Evolutionary conservation across 1,140 invertebrate genomes (phyloP), one percentile per base, ranked within the genome.

Genomic region (Brachionus manjavacas): DNA sequence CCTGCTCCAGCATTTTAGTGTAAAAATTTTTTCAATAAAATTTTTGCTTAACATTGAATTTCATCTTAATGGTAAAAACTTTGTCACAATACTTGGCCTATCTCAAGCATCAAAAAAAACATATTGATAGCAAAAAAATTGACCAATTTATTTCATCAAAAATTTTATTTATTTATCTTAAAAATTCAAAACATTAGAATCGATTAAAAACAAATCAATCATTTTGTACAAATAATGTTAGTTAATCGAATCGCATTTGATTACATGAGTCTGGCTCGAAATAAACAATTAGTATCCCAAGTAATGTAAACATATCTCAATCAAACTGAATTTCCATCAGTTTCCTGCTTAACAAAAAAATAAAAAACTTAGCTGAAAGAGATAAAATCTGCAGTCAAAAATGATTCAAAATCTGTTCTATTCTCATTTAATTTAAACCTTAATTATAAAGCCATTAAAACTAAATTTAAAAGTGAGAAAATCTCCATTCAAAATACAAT

Each of bases 181-280:
- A 70, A 70, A 70, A 31, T 4, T 28, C 3, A 31, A 68, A 68
- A 74, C 14, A 74, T 41, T 74, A n/a, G 39, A 43, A 74, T 74
- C 43, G 43, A 76, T 76, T 76, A 76, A 49, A 76, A 76, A 76
- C 52, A 76, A 76, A 76, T 76, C 72, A 76, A 76, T 76, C 72
- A 76, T 76, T 49, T 49, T 70, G n/a, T 74, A 74, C 31, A 23
- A 70, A 14, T 70, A 35, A 31, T 35, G 66, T 70, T 70, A 70
- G 35, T 35, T 70, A 70, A 70, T 70, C 52, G 52, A 60, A 60
- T 60, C 9, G 7, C 52, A 60, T 60, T 20, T 60, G n/a, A 60
- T 60, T 60, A 60, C n/a, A 60, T 60, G 52, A 60, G 16, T 60
- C 52, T 60, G 52, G 52, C 28, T 66, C 28, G 60, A 66, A 68